Conservation (phyloP, 2,888 invertebrate species). For the Lepeophtheirus nordmannii region DNA sequence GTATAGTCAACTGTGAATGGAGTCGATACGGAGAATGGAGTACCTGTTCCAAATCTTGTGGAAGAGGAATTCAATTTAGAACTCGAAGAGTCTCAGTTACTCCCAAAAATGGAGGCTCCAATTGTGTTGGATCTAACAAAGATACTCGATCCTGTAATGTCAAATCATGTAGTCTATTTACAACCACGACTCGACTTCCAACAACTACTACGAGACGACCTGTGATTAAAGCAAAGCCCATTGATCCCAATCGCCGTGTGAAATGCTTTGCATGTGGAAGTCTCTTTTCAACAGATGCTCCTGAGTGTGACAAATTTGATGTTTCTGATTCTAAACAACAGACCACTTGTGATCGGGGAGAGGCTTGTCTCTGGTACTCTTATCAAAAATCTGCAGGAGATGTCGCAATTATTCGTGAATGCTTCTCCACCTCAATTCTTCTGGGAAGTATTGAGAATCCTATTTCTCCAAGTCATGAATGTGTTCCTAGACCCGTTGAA, state of each 20-base stretch:
- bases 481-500: constrained; percentile 22
- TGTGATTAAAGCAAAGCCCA: not conserved
- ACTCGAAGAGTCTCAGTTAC: not conserved
- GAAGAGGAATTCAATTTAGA: constrained; percentile 20
- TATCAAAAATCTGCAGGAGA: constrained; percentile 17
- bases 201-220: constrained; percentile 10
- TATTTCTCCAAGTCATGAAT: not conserved
- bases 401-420: constrained; percentile 19
- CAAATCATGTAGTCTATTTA: constrained; percentile 8
- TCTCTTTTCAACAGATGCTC: constrained; percentile 22
- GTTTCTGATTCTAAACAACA: constrained; percentile 6
- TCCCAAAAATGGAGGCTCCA: constrained; percentile 2
- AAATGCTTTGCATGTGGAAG: constrained; percentile 24
- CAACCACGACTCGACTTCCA: constrained; percentile 13
- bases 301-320: constrained; percentile 14
- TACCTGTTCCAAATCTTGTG: constrained; percentile 19
- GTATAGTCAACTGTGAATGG: constrained; percentile 21
- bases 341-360: constrained; percentile 16
- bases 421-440: constrained; percentile 20
- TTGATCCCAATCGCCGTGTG: constrained; percentile 5
- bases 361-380: constrained; percentile 24
- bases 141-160: constrained; percentile 19
- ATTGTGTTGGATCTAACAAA: constrained; percentile 9
- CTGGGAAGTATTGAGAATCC: constrained; percentile 22
- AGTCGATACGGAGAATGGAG: constrained; percentile 20